Percentiles rank a stretch among this genome's conserved stretches.
These are phyloP conservation scores for Anadara kagoshimensis DNA, from an alignment of 1,140 invertebrate species.

Conservation along the genomic window DNA sequence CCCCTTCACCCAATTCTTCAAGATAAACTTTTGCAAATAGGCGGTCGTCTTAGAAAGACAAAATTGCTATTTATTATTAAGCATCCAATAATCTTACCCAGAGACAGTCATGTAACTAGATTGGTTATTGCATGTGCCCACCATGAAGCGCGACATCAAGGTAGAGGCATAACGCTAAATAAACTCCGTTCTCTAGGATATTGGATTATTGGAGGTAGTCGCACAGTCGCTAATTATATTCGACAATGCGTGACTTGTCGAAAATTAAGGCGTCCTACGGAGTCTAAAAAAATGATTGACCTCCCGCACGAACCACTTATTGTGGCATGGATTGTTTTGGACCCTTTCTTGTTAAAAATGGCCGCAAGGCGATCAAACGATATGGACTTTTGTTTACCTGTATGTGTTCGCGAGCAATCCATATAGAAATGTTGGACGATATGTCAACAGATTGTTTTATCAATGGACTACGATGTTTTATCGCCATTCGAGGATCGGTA, in stretches of 20 bases:
- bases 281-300: constrained; percentile 36
- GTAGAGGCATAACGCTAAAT: constrained; percentile 32
- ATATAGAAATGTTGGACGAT: constrained; percentile 50
- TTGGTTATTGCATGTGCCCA: constrained; percentile 26
- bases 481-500: constrained; percentile 42
- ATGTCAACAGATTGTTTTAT: constrained; percentile 48
- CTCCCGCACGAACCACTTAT: constrained; percentile 35
- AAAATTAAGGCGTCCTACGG: constrained; percentile 8
- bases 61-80: background rate
- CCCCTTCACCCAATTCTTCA: constrained; percentile 24
- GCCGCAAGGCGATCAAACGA: constrained; percentile 38
- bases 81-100: constrained; percentile 9
- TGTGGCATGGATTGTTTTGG: constrained; percentile 51
- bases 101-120: constrained; percentile 12
- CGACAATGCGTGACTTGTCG: constrained; percentile 32
- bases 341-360: constrained; percentile 43
- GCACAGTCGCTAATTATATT: background rate
- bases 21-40: constrained; percentile 13
- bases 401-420: constrained; percentile 38
- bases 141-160: constrained; percentile 31
- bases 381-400: constrained; percentile 51
- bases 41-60: constrained; percentile 9
- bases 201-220: constrained; percentile 28
- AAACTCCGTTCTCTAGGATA: constrained; percentile 24
- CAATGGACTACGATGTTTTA: constrained; percentile 41